Evolutionary conservation across 1,140 invertebrate species (phyloP), one percentile per base, ranked within the genome.

Genomic region (Delia radicum): DNA sequence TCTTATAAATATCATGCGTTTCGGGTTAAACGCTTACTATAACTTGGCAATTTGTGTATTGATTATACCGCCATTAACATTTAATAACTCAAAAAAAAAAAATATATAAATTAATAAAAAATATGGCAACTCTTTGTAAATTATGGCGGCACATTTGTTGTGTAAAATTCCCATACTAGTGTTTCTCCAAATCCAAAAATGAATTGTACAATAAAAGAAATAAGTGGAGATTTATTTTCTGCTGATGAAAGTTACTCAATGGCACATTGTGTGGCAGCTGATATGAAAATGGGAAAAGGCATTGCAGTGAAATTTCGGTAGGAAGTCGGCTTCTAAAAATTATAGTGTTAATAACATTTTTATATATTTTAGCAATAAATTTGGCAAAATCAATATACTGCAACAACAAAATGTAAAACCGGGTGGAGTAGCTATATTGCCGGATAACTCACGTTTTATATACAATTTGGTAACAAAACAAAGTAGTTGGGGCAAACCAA

Each of bases 211-310:
- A 42, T 77, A 18, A 82, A 67, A n/a, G 88, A 89, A 82, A 78
- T 86, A 28, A 80, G 85, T 71, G 89, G 88, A 24, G 89, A 92
- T 86, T 83, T 92, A 46, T 92, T 92, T 78, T 76, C 78, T 10
- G 80, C 85, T 15, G 78, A 81, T 2, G 77, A 83, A 8, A 84
- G 87, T 3, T 87, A 81, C 80, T 87, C 88, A 10, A 78, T 92
- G 71, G 91, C 88, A 15, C 91, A 92, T 79, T 92, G 91, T 83
- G 89, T 92, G 2, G 90, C 89, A 74, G 81, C 82, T 21, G 83
- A 85, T 80, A 79, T 90, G 75, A 81, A 83, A 6, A 91, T 92
- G 90, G 89, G 89, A 3, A 89, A 89, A 80, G 91, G 91, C 13
- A 91, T 92, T 73, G 91, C 91, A 10, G 85, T 89, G 1, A 76